A percentile compares a stretch with the other conserved stretches of the same genome.
Conservation (phyloP, 1,140 invertebrate species). For the Acromyrmex echinatior region DNA sequence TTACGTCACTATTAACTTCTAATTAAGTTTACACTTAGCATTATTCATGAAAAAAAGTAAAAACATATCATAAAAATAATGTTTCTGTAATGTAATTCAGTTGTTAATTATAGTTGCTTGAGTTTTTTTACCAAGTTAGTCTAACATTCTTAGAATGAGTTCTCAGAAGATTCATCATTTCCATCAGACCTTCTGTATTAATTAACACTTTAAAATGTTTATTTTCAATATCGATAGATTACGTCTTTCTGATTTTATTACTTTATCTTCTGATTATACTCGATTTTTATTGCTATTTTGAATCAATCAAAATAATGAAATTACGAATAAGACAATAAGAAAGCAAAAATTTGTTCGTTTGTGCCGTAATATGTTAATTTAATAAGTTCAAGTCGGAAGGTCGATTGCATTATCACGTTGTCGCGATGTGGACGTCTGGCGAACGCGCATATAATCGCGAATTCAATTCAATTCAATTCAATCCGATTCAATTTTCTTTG, state of each 20-base stretch:
- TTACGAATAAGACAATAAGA: not conserved
- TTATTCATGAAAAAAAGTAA: not conserved
- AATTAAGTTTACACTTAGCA: not conserved
- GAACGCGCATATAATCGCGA: not conserved
- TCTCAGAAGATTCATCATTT: too few relatives aligned
- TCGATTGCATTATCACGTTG: not conserved
- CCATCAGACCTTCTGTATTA: not conserved
- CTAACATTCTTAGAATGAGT: not conserved
- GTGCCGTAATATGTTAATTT: not conserved
- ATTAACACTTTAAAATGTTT: not conserved
- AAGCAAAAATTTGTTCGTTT: not conserved
- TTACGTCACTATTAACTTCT: not conserved
- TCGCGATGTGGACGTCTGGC: not conserved
- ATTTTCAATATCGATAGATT: not conserved
- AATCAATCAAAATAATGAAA: not conserved
- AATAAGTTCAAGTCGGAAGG: not conserved
- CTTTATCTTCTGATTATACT: not conserved
- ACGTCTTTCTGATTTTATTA: not conserved
- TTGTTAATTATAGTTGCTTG: too few relatives aligned
- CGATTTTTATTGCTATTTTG: not conserved
- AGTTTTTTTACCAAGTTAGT: not conserved
- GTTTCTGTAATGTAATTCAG: not conserved
- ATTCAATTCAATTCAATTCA: constrained; percentile 28
- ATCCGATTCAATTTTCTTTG: not conserved
- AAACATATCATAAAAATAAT: not conserved